These are phyloP conservation scores for Psilopsiagon aymara DNA, from an alignment of 2,113 vertebrate species.

Conservation along the genomic window DNA sequence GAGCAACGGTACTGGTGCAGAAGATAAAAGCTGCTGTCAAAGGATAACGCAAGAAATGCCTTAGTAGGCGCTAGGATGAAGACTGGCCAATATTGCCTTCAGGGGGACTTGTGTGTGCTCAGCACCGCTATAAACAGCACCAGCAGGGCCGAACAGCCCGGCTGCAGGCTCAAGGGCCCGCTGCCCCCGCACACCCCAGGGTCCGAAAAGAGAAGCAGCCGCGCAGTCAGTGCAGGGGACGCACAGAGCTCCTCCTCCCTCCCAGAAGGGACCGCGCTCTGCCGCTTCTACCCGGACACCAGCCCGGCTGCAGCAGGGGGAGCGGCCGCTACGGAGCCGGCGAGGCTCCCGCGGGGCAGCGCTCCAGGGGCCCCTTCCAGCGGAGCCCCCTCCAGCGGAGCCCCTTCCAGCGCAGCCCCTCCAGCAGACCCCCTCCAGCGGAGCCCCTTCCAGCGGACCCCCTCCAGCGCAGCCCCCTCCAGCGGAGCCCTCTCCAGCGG, in stretches of 20 bases:
- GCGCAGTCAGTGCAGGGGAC: background rate
- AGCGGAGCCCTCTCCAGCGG: fast-evolving
- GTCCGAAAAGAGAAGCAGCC: background rate
- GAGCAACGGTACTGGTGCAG: too few relatives aligned
- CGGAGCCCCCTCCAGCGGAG: fast-evolving
- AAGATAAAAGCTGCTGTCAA: fast-evolving
- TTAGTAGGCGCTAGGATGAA: fast-evolving
- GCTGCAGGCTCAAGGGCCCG: fast-evolving
- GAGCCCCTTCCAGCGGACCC: too few relatives aligned
- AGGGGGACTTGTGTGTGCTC: too few relatives aligned
- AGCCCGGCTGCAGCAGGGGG: background rate
- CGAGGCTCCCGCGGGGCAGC: background rate
- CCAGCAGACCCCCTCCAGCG: too few relatives aligned
- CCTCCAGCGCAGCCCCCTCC: background rate
- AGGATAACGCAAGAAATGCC: fast-evolving
- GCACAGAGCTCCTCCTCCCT: too few relatives aligned
- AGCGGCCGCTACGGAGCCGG: background rate
- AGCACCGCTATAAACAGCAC: fast-evolving
- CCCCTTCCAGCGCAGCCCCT: background rate
- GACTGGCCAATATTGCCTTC: fast-evolving
- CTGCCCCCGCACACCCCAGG: background rate
- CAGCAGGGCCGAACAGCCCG: fast-evolving
- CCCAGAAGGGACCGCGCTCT: fast-evolving
- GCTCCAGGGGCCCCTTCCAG: background rate
- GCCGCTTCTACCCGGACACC: fast-evolving